These are phyloP conservation scores for Kradibia gibbosae DNA, from an alignment of 1,140 invertebrate genomes.

Conservation along the genomic window DNA sequence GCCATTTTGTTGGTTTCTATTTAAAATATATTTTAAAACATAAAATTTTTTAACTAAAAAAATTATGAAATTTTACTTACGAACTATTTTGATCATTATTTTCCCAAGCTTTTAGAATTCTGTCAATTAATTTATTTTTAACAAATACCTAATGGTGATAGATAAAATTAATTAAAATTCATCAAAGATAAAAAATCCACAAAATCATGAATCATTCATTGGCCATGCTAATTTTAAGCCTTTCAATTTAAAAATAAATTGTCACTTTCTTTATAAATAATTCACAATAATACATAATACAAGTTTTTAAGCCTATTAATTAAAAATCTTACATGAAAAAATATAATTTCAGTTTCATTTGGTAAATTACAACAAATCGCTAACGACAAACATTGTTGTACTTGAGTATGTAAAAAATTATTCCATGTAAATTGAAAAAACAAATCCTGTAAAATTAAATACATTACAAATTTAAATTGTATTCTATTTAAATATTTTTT, in stretches of 20 bases:
- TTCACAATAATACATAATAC: neutral
- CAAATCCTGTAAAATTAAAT: conserved; percentile 78
- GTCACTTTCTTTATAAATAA: neutral
- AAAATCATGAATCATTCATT: conserved; percentile 39
- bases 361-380: conserved; percentile 74
- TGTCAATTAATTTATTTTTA: conserved; percentile 78
- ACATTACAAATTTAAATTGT: conserved; percentile 10
- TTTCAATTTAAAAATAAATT: neutral
- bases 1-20: conserved; percentile 62
- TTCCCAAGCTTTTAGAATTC: conserved; percentile 79
- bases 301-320: too few relatives aligned
- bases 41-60: conserved; percentile 25
- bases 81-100: conserved; percentile 74
- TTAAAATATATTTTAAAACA: conserved; percentile 5
- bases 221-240: neutral
- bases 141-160: conserved; percentile 76
- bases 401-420: conserved; percentile 91
- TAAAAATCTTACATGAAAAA: conserved; percentile 69
- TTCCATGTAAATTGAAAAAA: conserved; percentile 90
- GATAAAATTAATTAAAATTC: neutral
- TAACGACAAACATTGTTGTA: conserved; percentile 81
- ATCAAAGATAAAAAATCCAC: neutral
- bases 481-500: neutral
- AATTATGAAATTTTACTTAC: conserved; percentile 64
- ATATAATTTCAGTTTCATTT: conserved; percentile 63